Percentiles rank a stretch among this genome's conserved stretches.
phyloP scores from a whole-genome alignment of 2,113 vertebrate species.

The Anguilla japonica region DNA sequence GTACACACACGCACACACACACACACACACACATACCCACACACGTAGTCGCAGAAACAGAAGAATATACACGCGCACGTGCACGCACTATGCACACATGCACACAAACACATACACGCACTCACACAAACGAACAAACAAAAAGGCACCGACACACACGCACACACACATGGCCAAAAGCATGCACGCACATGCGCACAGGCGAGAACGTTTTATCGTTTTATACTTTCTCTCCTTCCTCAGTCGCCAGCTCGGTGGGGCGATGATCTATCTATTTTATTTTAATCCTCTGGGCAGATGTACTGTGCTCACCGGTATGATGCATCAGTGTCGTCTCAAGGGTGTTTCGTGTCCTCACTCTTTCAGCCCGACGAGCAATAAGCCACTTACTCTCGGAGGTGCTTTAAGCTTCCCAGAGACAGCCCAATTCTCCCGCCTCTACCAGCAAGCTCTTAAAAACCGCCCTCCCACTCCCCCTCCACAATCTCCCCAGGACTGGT shows the following conservation, averaged over 20 bases:
- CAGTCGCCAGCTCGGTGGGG: neutral
- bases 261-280: neutral
- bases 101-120: too few species aligned
- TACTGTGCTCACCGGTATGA: neutral
- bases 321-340: constrained; percentile 8
- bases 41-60: too few species aligned
- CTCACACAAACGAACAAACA: too few species aligned
- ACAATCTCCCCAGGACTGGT: neutral
- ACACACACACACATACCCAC: too few species aligned
- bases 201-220: neutral
- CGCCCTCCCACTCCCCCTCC: neutral
- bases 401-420: constrained; percentile 1
- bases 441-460: neutral
- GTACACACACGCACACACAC: too few species aligned
- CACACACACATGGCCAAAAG: too few species aligned
- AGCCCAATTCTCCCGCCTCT: neutral
- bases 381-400: neutral
- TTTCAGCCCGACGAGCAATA: neutral
- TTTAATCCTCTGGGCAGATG: constrained; percentile 9
- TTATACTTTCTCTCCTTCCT: neutral
- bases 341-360: constrained; percentile 6
- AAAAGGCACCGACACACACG: too few species aligned
- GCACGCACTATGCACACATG: too few species aligned
- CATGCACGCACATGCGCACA: neutral
- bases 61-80: too few species aligned